phyloP scores from a whole-genome alignment of 2,113 vertebrate species.

The Brienomyrus longianalis region DNA sequence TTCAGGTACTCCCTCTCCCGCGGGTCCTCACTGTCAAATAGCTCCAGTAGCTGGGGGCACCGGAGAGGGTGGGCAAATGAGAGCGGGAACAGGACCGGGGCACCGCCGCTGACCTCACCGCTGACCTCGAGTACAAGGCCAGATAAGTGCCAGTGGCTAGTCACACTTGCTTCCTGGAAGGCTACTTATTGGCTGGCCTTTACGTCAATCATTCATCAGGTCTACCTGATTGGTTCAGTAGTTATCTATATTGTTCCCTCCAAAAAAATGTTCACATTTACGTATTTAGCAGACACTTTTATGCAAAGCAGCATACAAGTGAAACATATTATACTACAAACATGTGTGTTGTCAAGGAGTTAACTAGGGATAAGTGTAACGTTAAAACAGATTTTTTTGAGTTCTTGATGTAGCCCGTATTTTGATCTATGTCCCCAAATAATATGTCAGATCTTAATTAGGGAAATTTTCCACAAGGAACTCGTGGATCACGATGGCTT shows the following conservation, averaged over 20 bases:
- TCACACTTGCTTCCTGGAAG: background rate
- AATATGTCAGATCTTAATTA: background rate
- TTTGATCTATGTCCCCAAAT: background rate
- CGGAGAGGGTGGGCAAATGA: background rate
- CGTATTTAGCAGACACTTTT: background rate
- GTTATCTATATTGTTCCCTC: background rate
- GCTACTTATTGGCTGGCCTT: background rate
- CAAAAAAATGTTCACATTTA: background rate
- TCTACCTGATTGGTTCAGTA: background rate
- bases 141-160: background rate
- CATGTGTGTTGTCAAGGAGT: background rate
- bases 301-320: background rate
- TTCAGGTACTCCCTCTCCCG: conserved; percentile 86
- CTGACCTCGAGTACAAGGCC: background rate
- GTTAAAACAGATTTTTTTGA: background rate
- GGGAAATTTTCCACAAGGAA: background rate
- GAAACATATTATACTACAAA: background rate
- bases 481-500: background rate
- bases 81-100: background rate
- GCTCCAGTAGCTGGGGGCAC: conserved; percentile 71
- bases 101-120: background rate
- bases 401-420: background rate
- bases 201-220: background rate
- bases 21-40: conserved; percentile 86
- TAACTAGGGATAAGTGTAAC: background rate